Evolutionary conservation across 2,113 vertebrate species (phyloP), one percentile per base, ranked within the genome.

Genomic region (Scomber scombrus): DNA sequence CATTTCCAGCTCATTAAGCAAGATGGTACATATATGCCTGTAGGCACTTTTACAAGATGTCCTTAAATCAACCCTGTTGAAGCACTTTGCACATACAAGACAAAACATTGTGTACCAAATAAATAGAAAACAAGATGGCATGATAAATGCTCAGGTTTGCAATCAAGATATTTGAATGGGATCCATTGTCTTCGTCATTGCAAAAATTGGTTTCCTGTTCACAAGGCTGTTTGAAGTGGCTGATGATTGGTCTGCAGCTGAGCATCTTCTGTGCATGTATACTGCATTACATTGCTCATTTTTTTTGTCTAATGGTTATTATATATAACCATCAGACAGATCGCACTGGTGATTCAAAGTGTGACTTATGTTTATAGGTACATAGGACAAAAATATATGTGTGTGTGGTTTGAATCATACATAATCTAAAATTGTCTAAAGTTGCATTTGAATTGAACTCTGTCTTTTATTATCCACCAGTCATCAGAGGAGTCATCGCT

Each of bases 401-500:
- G 19, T 45, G 12, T n/a, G 15, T 23, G 12, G 18, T 63, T 55
- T 52, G 18, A 18, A 15, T 31, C 43, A 21, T 26, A 3, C 13
- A 29, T 21, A 6, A 61, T 58, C 11, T 54, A 0, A 40, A 19
- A n/a, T 66, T 4, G 1, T 9, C 8, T 49, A 11, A 8, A 9
- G 54, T 4, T 55, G 9, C 0, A 1, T 16, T 67, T 57, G 47
- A 71, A 1, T 9, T 75, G 7, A 62, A n/a, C 18, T 34, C 3
- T 11, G 11, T 5, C 10, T 58, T 58, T 80, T 56, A 13, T 57
- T 55, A 14, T 54, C 23, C 29, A 13, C 45, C 80, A 99, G 98
- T 96, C 96, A 73, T 97, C 98, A 50, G 98, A 98, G 85, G 98
- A 99, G 93, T 88, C 95, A 88, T 99, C 98, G 0, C 92, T 99